Evolutionary conservation across 2,888 invertebrate genomes (phyloP), one percentile per base, ranked within the genome.

Genomic region (Philopedon plagiatum): DNA sequence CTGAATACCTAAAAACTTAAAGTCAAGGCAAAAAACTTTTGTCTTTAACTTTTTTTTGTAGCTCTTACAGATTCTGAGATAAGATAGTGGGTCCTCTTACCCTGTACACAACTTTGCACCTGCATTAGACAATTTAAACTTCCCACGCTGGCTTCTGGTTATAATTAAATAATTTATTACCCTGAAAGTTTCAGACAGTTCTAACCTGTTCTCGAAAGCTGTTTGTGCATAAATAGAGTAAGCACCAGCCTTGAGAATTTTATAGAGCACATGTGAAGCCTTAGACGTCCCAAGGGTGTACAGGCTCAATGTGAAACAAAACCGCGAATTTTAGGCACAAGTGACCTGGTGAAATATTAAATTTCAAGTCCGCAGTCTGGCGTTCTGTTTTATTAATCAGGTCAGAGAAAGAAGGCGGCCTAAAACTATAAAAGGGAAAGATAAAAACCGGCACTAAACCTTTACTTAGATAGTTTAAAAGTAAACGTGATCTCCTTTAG

Each of bases 301-400:
- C n/a, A 46, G n/a, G 18, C 29, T 57, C n/a, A 13, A 62, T 23
- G 64, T 37, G 64, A 11, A 64, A 64, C 51, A 54, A 51, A 64
- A 64, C 34, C 51, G 51, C 54, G 39, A 64, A 54, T 46, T 54
- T 64, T 39, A 62, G 62, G 46, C 34, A n/a, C 51, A 60, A 57
- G 60, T 44, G 56, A 58, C 41, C 56, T 49, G 26, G 57, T 57
- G 37, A 70, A 70, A 70, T 70, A 70, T 70, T 70, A 64, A 64
- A 64, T 39, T 54, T 64, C 54, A 64, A 62, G 49, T 49, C 46
- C 23, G 26, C 26, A 56, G 29, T 46, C 23, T 5, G 46, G 46
- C 46, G 19, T 46, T 21, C 29, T 61, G 29, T 61, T 61, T 61
- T 61, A 61, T 61, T 61, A 26, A 61, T 23, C 23, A 46, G 23